Conservation (phyloP, 2,888 invertebrate species). For the Andrena haemorrhoa region DNA sequence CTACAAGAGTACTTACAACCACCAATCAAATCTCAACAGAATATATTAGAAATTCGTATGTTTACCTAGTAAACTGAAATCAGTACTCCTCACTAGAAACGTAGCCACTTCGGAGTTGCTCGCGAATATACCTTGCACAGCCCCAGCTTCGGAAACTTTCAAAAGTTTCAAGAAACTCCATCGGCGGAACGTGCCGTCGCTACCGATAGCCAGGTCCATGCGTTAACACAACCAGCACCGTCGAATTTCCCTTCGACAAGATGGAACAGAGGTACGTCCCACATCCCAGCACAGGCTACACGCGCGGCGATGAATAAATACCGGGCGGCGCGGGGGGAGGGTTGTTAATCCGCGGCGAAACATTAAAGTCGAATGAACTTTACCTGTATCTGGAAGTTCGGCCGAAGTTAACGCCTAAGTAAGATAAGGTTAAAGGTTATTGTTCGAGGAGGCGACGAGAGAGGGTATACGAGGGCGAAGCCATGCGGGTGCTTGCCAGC, state of each 20-base stretch:
- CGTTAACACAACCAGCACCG: background rate
- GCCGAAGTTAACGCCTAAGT: conserved; percentile 68
- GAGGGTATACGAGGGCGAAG: conserved; percentile 66
- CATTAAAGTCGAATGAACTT: conserved; percentile 69
- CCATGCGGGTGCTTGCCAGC: conserved; percentile 70
- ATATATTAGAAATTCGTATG: too few relatives aligned
- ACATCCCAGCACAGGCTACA: conserved; percentile 6
- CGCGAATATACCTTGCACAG: too few relatives aligned
- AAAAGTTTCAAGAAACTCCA: background rate
- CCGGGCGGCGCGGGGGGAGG: background rate
- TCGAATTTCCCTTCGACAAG: background rate
- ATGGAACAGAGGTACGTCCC: conserved; percentile 6
- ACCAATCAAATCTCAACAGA: too few relatives aligned
- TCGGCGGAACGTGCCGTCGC: background rate
- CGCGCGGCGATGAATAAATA: conserved; percentile 29
- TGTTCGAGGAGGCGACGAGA: conserved; percentile 67
- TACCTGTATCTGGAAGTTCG: conserved; percentile 65
- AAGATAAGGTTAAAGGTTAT: conserved; percentile 77
- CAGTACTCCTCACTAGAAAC: too few relatives aligned
- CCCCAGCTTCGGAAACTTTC: too few relatives aligned
- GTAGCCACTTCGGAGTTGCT: too few relatives aligned
- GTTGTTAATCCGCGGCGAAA: conserved; percentile 64
- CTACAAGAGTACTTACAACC: too few relatives aligned
- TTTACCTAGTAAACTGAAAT: too few relatives aligned
- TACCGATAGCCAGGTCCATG: background rate